A percentile compares a stretch with the other conserved stretches of the same genome.
phyloP scores from a whole-genome alignment of 2,888 invertebrate species.

The Leptinotarsa rubiginosa region DNA sequence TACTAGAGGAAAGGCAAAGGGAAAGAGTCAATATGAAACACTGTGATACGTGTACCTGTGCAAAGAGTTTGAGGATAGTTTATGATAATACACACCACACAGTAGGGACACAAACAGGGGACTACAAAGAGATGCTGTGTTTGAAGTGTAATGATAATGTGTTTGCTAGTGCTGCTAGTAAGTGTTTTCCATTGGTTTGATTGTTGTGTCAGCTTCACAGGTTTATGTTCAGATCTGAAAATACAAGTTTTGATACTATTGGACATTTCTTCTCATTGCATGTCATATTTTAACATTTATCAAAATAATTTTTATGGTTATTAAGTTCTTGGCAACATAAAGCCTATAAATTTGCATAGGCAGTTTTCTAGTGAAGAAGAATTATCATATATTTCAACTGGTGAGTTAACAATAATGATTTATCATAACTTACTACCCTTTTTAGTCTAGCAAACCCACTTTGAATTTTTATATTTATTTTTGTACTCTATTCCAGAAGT shows the following conservation, averaged over 20 bases:
- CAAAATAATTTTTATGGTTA: too few species aligned
- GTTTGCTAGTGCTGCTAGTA: constrained; percentile 31
- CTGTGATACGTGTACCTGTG: constrained; percentile 85
- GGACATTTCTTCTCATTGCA: background rate
- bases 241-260: background rate
- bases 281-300: too few species aligned
- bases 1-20: constrained; percentile 87
- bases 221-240: background rate
- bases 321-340: too few species aligned
- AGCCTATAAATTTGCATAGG: background rate
- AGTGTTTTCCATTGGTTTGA: constrained; percentile 32
- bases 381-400: too few species aligned
- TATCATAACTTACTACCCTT: background rate
- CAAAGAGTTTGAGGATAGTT: constrained; percentile 67
- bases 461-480: too few species aligned
- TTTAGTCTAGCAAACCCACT: too few species aligned
- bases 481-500: too few species aligned
- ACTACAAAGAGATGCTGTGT: constrained; percentile 70
- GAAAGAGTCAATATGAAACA: constrained; percentile 83
- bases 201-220: background rate
- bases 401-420: background rate
- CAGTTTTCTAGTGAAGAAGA: background rate
- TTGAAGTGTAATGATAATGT: constrained; percentile 71
- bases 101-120: constrained; percentile 76
- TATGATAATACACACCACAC: constrained; percentile 72